Evolutionary conservation across 2,113 vertebrate genomes (phyloP).

Genomic region (Raja brachyura): DNA sequence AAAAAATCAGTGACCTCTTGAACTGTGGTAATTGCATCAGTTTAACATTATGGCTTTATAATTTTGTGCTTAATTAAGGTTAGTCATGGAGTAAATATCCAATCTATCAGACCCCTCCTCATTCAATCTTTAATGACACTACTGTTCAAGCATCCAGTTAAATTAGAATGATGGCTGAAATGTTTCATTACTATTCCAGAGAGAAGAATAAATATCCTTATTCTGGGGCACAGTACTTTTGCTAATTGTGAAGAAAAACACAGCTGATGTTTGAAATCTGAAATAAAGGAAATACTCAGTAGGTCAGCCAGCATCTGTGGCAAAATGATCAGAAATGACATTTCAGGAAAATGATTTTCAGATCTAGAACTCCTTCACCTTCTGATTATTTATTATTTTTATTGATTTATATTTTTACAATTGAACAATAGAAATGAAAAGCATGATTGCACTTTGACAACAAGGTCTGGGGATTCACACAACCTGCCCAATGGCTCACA

Average conservation of each 20-base stretch:
- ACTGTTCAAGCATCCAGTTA: not conserved
- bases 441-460: not conserved
- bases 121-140: not conserved
- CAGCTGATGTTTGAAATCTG: too few species aligned
- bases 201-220: too few species aligned
- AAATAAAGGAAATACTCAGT: too few species aligned
- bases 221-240: too few species aligned
- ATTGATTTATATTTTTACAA: not conserved
- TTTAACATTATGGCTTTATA: not conserved
- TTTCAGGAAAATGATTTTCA: too few species aligned
- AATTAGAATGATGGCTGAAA: not conserved
- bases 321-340: too few species aligned
- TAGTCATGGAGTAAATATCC: not conserved
- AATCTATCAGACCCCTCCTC: not conserved
- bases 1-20: not conserved
- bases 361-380: too few species aligned
- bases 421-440: not conserved
- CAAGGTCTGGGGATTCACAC: not conserved
- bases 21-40: not conserved
- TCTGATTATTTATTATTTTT: not conserved
- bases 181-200: not conserved
- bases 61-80: not conserved
- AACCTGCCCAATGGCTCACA: not conserved
- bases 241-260: too few species aligned
- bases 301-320: too few species aligned